Percentiles rank a stretch among this genome's conserved stretches.
Evolutionary conservation across 2,888 invertebrate genomes (phyloP).

Genomic region (Tachystola acroxantha): DNA sequence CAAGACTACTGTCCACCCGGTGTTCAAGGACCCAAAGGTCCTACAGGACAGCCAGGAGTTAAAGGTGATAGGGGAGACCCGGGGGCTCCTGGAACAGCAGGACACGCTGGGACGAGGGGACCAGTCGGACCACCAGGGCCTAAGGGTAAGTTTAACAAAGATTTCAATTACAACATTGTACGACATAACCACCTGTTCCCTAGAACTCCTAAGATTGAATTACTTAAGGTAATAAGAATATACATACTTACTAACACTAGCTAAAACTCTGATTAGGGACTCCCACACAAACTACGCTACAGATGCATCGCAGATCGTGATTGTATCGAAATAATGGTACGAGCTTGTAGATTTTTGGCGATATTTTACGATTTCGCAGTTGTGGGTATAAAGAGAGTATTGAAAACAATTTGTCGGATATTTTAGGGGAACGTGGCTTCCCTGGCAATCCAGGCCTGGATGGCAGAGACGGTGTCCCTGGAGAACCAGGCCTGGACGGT

Average conservation of each 20-base stretch:
- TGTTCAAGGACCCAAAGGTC: constrained; percentile 81
- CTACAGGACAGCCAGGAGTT: constrained; percentile 77
- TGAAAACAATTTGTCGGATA: too few relatives aligned
- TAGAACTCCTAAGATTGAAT: too few relatives aligned
- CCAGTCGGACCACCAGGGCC: constrained; percentile 80
- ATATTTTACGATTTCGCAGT: too few relatives aligned
- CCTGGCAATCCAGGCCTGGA: constrained; percentile 87
- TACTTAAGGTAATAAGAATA: too few relatives aligned
- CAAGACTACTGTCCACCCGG: constrained; percentile 88
- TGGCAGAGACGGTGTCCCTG: constrained; percentile 93
- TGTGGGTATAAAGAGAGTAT: too few relatives aligned
- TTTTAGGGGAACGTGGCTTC: constrained; percentile 82
- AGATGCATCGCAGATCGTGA: too few relatives aligned
- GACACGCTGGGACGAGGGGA: constrained; percentile 83
- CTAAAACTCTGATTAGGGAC: too few relatives aligned
- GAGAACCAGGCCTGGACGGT: constrained; percentile 93
- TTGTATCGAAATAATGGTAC: too few relatives aligned
- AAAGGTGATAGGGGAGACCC: constrained; percentile 82
- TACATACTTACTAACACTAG: too few relatives aligned
- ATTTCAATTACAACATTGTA: not conserved
- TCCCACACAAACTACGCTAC: too few relatives aligned
- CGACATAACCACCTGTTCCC: too few relatives aligned
- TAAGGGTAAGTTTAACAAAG: constrained; percentile 50
- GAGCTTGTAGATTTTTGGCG: too few relatives aligned
- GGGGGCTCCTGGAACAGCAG: constrained; percentile 84